Percentiles rank a stretch among this genome's conserved stretches.
These are phyloP conservation scores for Tetraneura akinire DNA, from an alignment of 1,140 invertebrate genomes.

Conservation along the genomic window DNA sequence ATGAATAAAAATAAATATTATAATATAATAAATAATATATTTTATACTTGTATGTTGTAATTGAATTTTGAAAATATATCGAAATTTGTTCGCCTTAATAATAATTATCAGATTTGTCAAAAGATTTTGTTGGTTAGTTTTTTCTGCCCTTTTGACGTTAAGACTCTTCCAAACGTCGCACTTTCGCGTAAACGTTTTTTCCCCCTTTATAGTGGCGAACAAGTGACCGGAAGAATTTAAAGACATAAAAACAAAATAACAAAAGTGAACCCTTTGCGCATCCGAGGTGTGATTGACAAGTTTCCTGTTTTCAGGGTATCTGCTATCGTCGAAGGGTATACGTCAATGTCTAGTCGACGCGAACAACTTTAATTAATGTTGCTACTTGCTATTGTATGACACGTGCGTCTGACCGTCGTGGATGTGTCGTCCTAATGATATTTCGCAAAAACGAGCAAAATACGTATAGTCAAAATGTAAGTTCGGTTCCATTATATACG, in stretches of 20 bases:
- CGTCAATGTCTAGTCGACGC: neutral
- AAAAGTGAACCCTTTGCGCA: neutral
- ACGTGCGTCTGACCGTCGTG: neutral
- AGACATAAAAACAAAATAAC: neutral
- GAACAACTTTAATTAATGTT: constrained; percentile 9
- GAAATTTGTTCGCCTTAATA: too few species aligned
- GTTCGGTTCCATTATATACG: neutral
- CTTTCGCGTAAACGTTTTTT: neutral
- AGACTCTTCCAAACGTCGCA: neutral
- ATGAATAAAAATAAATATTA: too few species aligned
- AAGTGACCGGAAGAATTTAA: neutral
- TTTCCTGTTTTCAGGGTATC: neutral
- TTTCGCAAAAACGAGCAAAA: too few species aligned
- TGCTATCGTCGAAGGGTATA: neutral
- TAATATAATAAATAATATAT: too few species aligned
- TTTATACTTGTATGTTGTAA: too few species aligned
- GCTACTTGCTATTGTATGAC: neutral
- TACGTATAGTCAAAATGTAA: neutral
- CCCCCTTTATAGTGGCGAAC: neutral
- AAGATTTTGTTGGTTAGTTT: neutral
- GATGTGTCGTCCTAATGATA: neutral
- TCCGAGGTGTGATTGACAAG: neutral
- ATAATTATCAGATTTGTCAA: too few species aligned
- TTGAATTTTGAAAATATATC: too few species aligned
- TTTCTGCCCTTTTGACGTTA: neutral